Base-by-base conservation (phyloP, 2,113 vertebrate genomes). In the Mystacornis crossleyi region DNA sequence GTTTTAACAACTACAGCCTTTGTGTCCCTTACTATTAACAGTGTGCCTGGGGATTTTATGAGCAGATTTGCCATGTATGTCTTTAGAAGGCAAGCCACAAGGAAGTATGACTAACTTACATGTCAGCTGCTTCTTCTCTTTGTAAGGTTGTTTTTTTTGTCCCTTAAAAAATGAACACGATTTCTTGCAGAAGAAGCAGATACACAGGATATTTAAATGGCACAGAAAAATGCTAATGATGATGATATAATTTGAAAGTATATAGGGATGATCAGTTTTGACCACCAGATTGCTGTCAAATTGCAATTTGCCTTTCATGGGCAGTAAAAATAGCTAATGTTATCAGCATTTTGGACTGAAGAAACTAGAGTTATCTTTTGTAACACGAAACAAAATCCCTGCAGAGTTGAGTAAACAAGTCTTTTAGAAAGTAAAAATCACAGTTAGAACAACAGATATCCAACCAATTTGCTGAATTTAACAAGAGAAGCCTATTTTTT, bases 101-200 rank as follows among this genome's bases (percentile, higher is more conserved):
- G 94, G 88, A 95, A 92, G 62, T 55, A 91, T 95, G 94, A 96
- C 95, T 97, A 96, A 95, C 89, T 94, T 91, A 67, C 51, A 45
- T 36, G 69, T 91, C 91, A 97, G 77, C 69, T 96, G 89, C 81
- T 92, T 78, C 83, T 95, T 92, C 50, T 83, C 45, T 84, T 89
- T 51, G 8, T 78, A 81, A 58, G 13, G 71, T 10, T 26, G 4
- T 70, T 73, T 55, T 57, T 45, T 40, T 40, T 40, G 50, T 31
- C 18, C 31, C 74, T 29, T 64, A 81, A 53, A 11, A 82, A 91
- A 82, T 16, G 25, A 91, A 54, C 26, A 75, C 2, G 1, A 81
- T 86, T 91, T 66, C 57, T 95, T 69, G 57, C 40, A 54, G 42
- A 72, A 89, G 42, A 38, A 89, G 15, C 11, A 78, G 47, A 74